These are phyloP conservation scores for Lamprotornis superbus DNA, from an alignment of 2,113 vertebrate genomes.

Conservation along the genomic window DNA sequence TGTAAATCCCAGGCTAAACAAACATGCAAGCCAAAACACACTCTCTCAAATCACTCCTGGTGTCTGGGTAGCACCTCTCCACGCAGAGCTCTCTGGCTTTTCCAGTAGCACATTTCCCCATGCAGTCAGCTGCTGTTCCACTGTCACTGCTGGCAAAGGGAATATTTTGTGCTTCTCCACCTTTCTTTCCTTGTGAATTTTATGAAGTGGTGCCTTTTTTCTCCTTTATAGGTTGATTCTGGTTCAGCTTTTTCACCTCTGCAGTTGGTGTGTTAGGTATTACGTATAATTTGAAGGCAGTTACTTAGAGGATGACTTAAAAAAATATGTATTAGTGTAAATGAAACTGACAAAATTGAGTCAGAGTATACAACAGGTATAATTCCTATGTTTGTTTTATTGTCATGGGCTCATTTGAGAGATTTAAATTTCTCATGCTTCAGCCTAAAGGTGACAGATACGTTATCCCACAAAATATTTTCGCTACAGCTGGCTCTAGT, in stretches of 20 bases:
- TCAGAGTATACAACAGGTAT: not conserved
- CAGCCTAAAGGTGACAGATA: not conserved
- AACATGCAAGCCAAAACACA: not conserved
- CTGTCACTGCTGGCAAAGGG: not conserved
- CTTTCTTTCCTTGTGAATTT: not conserved
- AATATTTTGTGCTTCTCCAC: not conserved
- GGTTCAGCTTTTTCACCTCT: not conserved
- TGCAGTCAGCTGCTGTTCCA: not conserved
- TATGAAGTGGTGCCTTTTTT: not conserved
- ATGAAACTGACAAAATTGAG: not conserved
- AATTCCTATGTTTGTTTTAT: not conserved
- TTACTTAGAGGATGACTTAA: not conserved
- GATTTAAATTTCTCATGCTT: not conserved
- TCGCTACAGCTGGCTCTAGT: not conserved
- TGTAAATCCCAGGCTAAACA: not conserved
- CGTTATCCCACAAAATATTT: not conserved
- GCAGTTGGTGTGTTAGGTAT: not conserved
- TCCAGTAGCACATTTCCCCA: not conserved
- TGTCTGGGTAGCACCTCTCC: not conserved
- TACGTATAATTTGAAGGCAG: not conserved
- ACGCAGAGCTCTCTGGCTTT: not conserved
- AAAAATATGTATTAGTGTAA: not conserved
- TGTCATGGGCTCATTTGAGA: not conserved
- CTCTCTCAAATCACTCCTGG: not conserved
- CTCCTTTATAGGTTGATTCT: not conserved